Base-by-base conservation (phyloP, 2,797 vertebrate species). In the Tauraco hartlaubi region DNA sequence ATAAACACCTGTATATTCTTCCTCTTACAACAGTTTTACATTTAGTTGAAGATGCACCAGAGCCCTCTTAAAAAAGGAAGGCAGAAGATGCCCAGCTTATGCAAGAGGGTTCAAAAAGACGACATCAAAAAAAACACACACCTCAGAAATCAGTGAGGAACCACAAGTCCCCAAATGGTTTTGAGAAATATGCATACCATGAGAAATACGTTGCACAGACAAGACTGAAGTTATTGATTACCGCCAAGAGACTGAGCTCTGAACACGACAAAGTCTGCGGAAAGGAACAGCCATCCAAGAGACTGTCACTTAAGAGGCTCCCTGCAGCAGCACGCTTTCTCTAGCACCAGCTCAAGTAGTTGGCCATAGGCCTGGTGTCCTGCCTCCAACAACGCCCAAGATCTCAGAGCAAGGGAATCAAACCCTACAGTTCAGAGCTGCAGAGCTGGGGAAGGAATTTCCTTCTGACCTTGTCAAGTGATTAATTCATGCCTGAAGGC, bases 121-220 rank as follows among this genome's bases (percentile, higher is more conserved):
- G 0, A 41, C 9, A 28, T 56, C 29, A 48, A 35, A 68, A 84
- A 85, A 72, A 5, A 0, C 2, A 5, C 2, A 5, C 39, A 0
- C 6, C 2, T 9, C 19, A 67, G 33, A 75, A 80, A 84, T 55
- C 33, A 43, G 12, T 49, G n/a, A 81, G 90, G 82, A 88, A 79
- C 6, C n/a, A 59, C 17, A 76, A 58, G n/a, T 25, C 8, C 49
- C 54, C 48, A 20, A n/a, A 31, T 0, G 3, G 21, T 71, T 92
- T 74, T 74, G 61, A 85, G 72, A 85, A 55, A 35, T 5, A 4
- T 6, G 5, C 9, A 74, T 44, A 55, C 44, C 33, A 22, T 6
- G 6, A 31, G 25, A 93, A 85, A 88, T 16, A 44, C 3, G 14
- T 2, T 62, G 26, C 72, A 63, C 9, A 54, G 69, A 48, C 48